phyloP scores from a whole-genome alignment of 1,140 invertebrate species.

The Oedothorax gibbosus region DNA sequence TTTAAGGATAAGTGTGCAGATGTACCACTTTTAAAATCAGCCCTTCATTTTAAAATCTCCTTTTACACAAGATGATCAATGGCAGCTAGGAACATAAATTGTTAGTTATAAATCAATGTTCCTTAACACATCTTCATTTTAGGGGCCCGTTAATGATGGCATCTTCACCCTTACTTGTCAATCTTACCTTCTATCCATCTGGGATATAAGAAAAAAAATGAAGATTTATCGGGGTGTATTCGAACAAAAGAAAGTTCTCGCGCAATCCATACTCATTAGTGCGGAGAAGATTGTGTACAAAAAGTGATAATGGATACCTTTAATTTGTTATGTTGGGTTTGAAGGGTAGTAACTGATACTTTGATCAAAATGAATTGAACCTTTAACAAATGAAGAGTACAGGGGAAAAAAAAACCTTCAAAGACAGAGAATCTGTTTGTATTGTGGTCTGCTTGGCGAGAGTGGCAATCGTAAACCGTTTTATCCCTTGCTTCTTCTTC shows the following conservation, averaged over 20 bases:
- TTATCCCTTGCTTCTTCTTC: too few relatives aligned
- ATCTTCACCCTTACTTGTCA: neutral
- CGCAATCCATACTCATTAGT: slow-evolving; percentile 11
- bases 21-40: neutral
- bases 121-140: neutral
- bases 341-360: too few relatives aligned
- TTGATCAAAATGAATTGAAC: too few relatives aligned
- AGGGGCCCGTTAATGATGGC: slow-evolving; percentile 2
- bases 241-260: neutral
- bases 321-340: neutral
- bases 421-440: too few relatives aligned
- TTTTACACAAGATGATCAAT: slow-evolving; percentile 7
- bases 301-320: neutral
- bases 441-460: too few relatives aligned
- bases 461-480: too few relatives aligned
- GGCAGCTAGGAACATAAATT: neutral
- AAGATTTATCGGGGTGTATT: neutral
- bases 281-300: neutral
- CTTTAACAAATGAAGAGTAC: too few relatives aligned
- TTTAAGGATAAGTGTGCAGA: too few relatives aligned
- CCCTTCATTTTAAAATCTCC: neutral
- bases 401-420: too few relatives aligned
- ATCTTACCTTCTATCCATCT: neutral
- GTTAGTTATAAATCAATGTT: neutral
- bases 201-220: neutral